phyloP scores from a whole-genome alignment of 53 echinoderm and acorn worm species.

The Arbacia lixula region DNA sequence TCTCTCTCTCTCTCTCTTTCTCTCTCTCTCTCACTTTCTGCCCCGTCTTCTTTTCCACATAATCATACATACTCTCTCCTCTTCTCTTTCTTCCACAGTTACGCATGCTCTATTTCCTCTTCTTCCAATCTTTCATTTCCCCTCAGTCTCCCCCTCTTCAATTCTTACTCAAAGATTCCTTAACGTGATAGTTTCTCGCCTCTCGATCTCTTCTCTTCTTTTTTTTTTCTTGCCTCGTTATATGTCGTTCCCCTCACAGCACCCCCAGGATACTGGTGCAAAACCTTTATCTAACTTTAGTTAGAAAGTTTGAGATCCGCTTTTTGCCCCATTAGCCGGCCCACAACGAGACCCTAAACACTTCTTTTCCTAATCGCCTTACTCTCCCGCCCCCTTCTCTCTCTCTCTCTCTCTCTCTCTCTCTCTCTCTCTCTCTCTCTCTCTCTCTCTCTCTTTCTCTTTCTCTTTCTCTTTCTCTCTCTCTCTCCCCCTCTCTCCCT shows the following conservation, averaged over 20 bases:
- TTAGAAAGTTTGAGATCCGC: too few relatives aligned
- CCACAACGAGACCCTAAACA: too few relatives aligned
- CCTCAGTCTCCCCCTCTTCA: not conserved
- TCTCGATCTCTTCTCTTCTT: too few relatives aligned
- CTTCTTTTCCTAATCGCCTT: too few relatives aligned
- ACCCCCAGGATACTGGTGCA: too few relatives aligned
- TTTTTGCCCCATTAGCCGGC: too few relatives aligned
- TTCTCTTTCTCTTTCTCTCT: slow-evolving; percentile 9
- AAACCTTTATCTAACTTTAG: too few relatives aligned
- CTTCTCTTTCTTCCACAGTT: too few relatives aligned
- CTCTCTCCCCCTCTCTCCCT: not conserved
- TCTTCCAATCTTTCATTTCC: not conserved
- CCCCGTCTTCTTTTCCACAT: not conserved
- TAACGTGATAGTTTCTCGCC: too few relatives aligned
- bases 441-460: not conserved
- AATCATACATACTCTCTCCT: not conserved
- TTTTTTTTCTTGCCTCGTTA: too few relatives aligned
- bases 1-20: not conserved
- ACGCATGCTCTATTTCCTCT: not conserved
- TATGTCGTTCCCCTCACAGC: too few relatives aligned
- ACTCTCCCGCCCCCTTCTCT: too few relatives aligned
- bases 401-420: not conserved
- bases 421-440: not conserved
- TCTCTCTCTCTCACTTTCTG: not conserved
- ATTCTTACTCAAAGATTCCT: not conserved